These are phyloP conservation scores for Antedon bifida DNA, from an alignment of 35 echinoderm and acorn worm species.

Conservation along the genomic window DNA sequence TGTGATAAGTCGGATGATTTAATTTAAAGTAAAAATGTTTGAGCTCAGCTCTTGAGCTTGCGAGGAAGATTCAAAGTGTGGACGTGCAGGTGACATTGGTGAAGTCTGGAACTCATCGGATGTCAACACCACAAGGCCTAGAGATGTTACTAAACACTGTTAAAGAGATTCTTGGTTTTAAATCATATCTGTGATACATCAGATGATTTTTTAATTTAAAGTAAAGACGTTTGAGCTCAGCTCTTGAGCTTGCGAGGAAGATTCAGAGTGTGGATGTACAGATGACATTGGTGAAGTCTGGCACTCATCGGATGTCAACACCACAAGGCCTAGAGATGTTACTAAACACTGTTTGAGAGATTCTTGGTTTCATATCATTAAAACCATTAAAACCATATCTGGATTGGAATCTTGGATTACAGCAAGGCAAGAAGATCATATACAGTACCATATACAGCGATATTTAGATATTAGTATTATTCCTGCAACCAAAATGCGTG, in stretches of 20 bases:
- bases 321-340: conserved; percentile 14
- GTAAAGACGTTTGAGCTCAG: neutral
- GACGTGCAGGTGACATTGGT: conserved; percentile 40
- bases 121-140: conserved; percentile 35
- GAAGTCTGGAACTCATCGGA: conserved; percentile 34
- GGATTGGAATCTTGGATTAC: no score
- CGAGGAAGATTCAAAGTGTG: conserved; percentile 27
- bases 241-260: conserved; percentile 17
- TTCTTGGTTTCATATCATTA: no score
- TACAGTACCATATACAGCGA: no score
- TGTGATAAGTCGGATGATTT: neutral
- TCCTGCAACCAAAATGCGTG: no score
- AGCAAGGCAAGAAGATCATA: no score
- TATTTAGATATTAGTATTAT: no score
- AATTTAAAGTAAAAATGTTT: no score
- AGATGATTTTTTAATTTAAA: neutral
- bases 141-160: conserved; percentile 13
- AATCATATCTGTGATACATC: neutral
- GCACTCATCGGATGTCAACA: conserved; percentile 41
- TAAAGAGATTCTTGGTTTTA: neutral
- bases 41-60: conserved; percentile 23
- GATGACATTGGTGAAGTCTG: conserved; percentile 34
- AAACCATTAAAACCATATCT: no score
- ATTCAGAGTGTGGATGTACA: conserved; percentile 42
- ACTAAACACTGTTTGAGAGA: conserved; percentile 3